Conservation (phyloP, 1,140 invertebrate species). For the Chelonus insularis region DNA sequence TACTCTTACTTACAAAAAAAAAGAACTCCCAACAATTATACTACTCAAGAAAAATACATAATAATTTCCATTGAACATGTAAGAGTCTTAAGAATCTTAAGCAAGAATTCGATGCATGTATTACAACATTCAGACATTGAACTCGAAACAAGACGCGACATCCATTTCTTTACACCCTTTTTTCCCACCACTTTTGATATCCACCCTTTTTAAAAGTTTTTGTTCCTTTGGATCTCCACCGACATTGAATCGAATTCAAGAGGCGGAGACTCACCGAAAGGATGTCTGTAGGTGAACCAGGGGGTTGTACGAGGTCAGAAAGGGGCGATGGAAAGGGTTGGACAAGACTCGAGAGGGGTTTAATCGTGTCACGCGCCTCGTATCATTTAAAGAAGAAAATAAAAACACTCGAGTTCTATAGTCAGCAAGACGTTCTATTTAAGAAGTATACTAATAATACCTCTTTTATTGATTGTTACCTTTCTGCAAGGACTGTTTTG, state of each 20-base stretch:
- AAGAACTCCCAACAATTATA: too few species aligned
- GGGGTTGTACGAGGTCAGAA: neutral
- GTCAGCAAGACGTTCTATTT: neutral
- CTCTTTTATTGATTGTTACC: too few species aligned
- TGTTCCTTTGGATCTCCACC: neutral
- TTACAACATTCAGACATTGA: too few species aligned
- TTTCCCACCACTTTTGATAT: neutral
- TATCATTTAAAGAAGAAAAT: constrained; percentile 1
- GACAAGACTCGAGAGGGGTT: constrained; percentile 6
- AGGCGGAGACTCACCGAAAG: constrained; percentile 15
- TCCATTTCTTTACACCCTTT: neutral
- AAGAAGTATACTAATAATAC: neutral
- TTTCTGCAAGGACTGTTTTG: too few species aligned
- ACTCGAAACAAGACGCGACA: constrained; percentile 1
- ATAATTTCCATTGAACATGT: too few species aligned
- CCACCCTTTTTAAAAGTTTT: neutral
- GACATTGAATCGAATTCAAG: neutral
- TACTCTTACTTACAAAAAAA: too few species aligned
- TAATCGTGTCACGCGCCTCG: constrained; percentile 26
- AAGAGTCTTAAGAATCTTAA: too few species aligned
- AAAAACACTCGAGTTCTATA: neutral
- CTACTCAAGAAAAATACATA: too few species aligned
- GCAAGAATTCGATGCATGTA: too few species aligned
- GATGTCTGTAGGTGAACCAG: constrained; percentile 12
- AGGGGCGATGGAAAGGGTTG: neutral